Conservation (phyloP, 2,113 vertebrate species). For the Xenopus laevis region DNA sequence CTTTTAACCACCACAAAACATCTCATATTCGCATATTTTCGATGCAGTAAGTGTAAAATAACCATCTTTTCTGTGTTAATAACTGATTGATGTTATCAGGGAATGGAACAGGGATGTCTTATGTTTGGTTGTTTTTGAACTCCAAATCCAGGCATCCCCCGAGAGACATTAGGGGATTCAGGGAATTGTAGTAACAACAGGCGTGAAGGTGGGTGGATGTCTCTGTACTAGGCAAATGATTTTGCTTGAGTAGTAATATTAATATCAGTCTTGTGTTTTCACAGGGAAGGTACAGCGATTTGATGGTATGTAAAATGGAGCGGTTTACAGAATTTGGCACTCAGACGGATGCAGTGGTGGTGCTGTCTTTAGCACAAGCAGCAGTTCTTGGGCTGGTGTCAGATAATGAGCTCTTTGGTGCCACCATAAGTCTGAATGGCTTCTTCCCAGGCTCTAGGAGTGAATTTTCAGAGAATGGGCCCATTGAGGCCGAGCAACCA, state of each 20-base stretch:
- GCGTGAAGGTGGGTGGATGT: too few species aligned
- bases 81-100: too few species aligned
- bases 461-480: background rate
- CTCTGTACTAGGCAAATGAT: too few species aligned
- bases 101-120: too few species aligned
- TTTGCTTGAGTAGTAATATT: background rate
- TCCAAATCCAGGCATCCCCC: too few species aligned
- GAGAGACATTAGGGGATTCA: too few species aligned
- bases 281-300: conserved; percentile 61
- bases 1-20: too few species aligned
- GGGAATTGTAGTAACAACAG: too few species aligned
- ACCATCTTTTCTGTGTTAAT: too few species aligned
- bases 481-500: conserved; percentile 55
- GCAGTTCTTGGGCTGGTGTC: conserved; percentile 91
- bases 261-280: conserved; percentile 23
- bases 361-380: conserved; percentile 91
- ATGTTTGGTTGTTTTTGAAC: too few species aligned
- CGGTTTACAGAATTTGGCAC: conserved; percentile 83
- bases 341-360: conserved; percentile 94
- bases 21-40: too few species aligned
- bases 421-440: conserved; percentile 81
- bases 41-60: too few species aligned
- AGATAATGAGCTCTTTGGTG: conserved; percentile 90
- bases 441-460: conserved; percentile 75
- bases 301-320: conserved; percentile 67